Conservation (phyloP, 2,888 invertebrate genomes). For the Petrolisthes cinctipes region DNA sequence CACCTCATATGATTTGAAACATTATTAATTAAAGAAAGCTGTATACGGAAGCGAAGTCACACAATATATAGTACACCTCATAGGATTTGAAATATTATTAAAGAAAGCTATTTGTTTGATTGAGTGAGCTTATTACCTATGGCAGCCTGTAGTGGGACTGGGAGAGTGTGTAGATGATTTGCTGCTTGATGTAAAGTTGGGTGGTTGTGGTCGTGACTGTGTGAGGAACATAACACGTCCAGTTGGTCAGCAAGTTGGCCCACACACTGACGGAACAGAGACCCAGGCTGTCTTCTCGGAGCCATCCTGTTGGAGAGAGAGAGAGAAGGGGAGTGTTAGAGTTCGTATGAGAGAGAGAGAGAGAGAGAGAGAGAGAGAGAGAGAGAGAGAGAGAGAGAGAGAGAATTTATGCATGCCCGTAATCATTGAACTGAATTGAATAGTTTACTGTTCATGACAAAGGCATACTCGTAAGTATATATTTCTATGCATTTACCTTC, state of each 20-base stretch:
- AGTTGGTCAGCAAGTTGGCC: slow-evolving; percentile 46
- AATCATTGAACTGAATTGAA: not conserved
- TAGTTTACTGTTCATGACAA: not conserved
- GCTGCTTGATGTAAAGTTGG: slow-evolving; percentile 41
- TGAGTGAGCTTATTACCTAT: slow-evolving; percentile 42
- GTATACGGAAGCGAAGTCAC: too few relatives aligned
- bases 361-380: not conserved
- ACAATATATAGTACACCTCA: too few relatives aligned
- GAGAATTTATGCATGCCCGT: not conserved
- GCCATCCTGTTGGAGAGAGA: slow-evolving; percentile 50
- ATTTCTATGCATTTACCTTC: too few relatives aligned
- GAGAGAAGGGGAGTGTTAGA: not conserved
- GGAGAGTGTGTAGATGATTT: slow-evolving; percentile 46
- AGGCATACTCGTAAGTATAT: too few relatives aligned
- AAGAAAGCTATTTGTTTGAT: too few relatives aligned
- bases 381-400: not conserved
- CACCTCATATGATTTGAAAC: too few relatives aligned
- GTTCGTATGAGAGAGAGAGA: too few relatives aligned
- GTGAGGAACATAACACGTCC: slow-evolving; percentile 45
- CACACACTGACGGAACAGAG: slow-evolving; percentile 58
- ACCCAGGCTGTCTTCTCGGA: slow-evolving; percentile 60
- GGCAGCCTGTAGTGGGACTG: slow-evolving; percentile 52
- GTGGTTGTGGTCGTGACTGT: slow-evolving; percentile 32
- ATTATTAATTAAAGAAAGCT: too few relatives aligned
- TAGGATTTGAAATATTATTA: too few relatives aligned